These are phyloP conservation scores for Phrynocephalus forsythii DNA, from an alignment of 2,797 vertebrate genomes.

Conservation along the genomic window DNA sequence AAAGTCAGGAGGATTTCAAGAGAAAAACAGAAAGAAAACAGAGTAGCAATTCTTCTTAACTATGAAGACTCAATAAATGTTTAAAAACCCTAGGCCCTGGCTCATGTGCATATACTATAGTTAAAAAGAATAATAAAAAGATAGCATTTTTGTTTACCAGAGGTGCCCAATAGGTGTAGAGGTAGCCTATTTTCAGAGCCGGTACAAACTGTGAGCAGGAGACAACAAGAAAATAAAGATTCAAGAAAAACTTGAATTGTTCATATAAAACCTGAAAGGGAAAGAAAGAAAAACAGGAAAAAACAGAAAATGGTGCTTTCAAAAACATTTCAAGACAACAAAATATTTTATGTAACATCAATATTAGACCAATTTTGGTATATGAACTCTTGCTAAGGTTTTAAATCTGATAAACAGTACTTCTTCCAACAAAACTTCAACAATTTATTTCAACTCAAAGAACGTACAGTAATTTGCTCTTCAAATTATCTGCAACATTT, in stretches of 20 bases:
- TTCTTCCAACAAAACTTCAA: background rate
- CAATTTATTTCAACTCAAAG: background rate
- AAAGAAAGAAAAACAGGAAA: slow-evolving; percentile 56
- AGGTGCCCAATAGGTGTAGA: slow-evolving; percentile 99
- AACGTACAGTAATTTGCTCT: background rate
- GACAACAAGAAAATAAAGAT: slow-evolving; percentile 97
- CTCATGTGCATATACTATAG: background rate
- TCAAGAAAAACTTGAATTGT: slow-evolving; percentile 99
- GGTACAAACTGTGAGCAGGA: slow-evolving; percentile 98
- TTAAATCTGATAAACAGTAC: background rate
- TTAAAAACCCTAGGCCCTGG: background rate
- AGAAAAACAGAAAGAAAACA: background rate
- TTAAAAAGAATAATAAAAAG: slow-evolving; percentile 20
- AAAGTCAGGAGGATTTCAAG: background rate
- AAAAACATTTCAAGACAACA: background rate
- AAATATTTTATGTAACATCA: background rate
- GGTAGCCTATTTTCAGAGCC: slow-evolving; percentile 94
- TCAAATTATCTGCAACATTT: background rate
- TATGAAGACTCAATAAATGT: background rate
- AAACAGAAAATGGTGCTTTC: slow-evolving; percentile 51
- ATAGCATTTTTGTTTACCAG: slow-evolving; percentile 85
- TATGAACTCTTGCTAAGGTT: background rate
- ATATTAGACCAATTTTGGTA: background rate
- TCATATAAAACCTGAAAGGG: slow-evolving; percentile 95
- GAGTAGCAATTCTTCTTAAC: background rate